Base-by-base conservation (phyloP, 1,140 invertebrate species). In the Drosophila ananassae region DNA sequence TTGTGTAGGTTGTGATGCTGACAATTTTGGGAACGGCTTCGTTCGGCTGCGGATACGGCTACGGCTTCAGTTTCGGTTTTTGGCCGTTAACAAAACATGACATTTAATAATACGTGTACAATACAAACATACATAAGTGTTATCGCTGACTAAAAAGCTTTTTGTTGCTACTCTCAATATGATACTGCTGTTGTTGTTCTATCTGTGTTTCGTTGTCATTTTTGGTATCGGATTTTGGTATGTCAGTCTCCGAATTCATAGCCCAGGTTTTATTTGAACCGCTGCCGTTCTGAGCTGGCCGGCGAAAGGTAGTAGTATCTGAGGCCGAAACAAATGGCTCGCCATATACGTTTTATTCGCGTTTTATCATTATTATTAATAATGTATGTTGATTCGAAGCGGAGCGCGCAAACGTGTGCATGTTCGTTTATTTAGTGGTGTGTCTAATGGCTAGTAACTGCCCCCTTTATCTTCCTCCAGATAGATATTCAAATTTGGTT, bases 91-190 rank as follows among this genome's bases (percentile, higher is more conserved):
- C 81, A 85, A 85, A 85, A 85, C 81, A 85, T 85, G 81, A 80
- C 81, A 85, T 85, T 85, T 85, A 85, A 85, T 85, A 85, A 85
- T 85, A 85, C 81, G 82, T 84, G 73, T 81, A 87, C 81, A 87
- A 84, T 84, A 66, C 77, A 84, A 81, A 77, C 73, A 84, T 80
- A 74, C 81, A 85, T 75, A 78, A 85, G 81, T 85, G 81, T 85
- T 85, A 85, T 85, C 81, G 81, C 82, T 81, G 82, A 87, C 81
- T 85, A 85, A 85, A 85, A 85, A 85, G 81, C 81, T 85, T 87
- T 85, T 81, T 84, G 82, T 84, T 84, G 82, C 81, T 81, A 64
- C 73, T 85, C 62, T 80, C 77, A 61, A 28, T 64, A 44, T n/a
- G 67, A 66, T 63, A 21, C 22, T 47, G 44, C 9, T 6, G 21